These are phyloP conservation scores for Brachypteracias leptosomus DNA, from an alignment of 2,113 vertebrate genomes.

Conservation along the genomic window DNA sequence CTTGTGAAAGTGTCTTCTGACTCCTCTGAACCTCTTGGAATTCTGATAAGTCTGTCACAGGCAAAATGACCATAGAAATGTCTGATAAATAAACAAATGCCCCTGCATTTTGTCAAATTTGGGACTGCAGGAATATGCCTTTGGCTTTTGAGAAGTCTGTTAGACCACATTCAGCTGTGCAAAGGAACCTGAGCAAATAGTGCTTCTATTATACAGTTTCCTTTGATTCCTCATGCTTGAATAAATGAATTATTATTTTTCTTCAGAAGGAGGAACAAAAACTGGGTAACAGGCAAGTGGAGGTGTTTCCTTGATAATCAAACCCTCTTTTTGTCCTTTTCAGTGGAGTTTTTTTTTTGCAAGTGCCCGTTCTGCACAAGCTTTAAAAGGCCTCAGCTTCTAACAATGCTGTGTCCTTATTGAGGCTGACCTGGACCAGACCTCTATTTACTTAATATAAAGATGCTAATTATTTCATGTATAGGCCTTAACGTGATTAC, in stretches of 20 bases:
- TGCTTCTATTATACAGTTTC: neutral
- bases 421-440: constrained; percentile 45
- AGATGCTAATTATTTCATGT: constrained; percentile 65
- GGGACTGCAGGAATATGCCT: neutral
- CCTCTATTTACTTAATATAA: constrained; percentile 65
- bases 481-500: constrained; percentile 65
- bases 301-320: constrained; percentile 25
- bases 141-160: neutral
- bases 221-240: neutral
- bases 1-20: neutral
- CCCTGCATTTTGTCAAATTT: neutral
- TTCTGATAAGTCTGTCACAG: neutral
- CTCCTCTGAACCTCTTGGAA: neutral
- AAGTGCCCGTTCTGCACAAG: neutral
- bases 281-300: constrained; percentile 11
- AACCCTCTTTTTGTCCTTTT: neutral
- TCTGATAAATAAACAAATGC: neutral
- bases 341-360: neutral
- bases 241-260: constrained; percentile 13
- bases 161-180: neutral
- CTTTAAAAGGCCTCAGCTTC: neutral
- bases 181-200: neutral
- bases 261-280: neutral
- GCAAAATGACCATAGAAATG: rapidly evolving
- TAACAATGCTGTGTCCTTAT: neutral